Conservation (phyloP, 2,113 vertebrate species). For the Typhlomys cinereus region DNA sequence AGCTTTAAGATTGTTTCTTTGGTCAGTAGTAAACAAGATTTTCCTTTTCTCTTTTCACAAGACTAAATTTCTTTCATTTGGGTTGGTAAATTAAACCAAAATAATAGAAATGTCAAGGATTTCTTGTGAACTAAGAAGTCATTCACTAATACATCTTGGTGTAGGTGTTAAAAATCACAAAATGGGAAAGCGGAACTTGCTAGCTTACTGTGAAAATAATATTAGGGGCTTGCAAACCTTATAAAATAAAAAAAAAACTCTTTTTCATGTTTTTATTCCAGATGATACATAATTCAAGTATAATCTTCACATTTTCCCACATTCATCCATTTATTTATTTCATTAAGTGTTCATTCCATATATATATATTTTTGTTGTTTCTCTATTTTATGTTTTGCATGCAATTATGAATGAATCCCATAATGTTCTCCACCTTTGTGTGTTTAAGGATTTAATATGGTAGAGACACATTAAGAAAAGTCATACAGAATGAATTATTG, state of each 20-base stretch:
- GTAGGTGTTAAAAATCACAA: neutral
- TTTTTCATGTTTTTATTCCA: neutral
- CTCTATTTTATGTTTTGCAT: neutral
- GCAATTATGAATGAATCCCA: neutral
- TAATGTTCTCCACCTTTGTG: neutral
- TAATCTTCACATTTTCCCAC: neutral
- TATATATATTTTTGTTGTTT: conserved; percentile 19
- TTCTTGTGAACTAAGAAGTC: conserved; percentile 26
- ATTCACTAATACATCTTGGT: neutral
- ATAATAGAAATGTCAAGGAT: conserved; percentile 45
- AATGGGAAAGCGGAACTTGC: neutral
- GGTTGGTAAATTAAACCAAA: conserved; percentile 27
- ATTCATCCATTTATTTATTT: neutral
- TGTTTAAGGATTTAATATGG: neutral
- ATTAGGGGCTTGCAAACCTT: conserved; percentile 20
- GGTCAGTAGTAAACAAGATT: neutral
- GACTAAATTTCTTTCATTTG: conserved; percentile 20
- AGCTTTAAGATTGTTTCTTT: conserved; percentile 36
- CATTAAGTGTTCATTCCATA: neutral
- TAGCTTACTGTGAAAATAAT: neutral
- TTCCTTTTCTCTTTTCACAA: neutral
- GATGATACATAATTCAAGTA: neutral
- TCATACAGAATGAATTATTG: neutral
- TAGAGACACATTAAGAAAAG: neutral
- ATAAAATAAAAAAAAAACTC: neutral